Percentiles rank a stretch among this genome's conserved stretches.
These are phyloP conservation scores for Mus caroli DNA, from an alignment of 2,797 vertebrate species.

Conservation along the genomic window DNA sequence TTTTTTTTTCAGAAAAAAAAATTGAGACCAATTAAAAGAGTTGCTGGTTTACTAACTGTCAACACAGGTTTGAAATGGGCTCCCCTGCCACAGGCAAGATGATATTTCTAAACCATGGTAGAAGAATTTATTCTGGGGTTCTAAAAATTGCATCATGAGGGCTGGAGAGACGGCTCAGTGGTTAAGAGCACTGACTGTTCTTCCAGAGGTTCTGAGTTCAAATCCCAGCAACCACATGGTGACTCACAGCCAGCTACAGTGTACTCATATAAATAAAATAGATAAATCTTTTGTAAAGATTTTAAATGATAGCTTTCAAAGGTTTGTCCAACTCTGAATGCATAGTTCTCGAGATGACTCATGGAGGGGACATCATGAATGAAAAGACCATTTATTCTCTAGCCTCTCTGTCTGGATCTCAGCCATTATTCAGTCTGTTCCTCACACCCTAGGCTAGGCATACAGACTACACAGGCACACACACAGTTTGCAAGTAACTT, in stretches of 20 bases:
- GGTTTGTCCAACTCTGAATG: slow-evolving; percentile 57
- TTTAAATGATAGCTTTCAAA: slow-evolving; percentile 64
- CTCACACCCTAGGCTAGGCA: neutral
- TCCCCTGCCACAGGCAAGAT: slow-evolving; percentile 23
- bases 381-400: slow-evolving; percentile 39
- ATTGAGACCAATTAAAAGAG: slow-evolving; percentile 55
- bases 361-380: slow-evolving; percentile 29
- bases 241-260: neutral
- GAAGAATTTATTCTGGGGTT: slow-evolving; percentile 15
- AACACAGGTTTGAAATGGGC: slow-evolving; percentile 3
- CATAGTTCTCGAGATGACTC: slow-evolving; percentile 42
- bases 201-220: neutral
- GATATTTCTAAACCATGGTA: slow-evolving; percentile 17
- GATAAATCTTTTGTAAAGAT: neutral
- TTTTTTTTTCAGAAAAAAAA: slow-evolving; percentile 43
- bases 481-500: neutral
- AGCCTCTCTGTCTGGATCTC: slow-evolving; percentile 12
- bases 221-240: neutral
- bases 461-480: neutral
- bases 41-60: neutral
- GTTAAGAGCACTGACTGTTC: neutral
- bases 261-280: neutral
- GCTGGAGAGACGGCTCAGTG: neutral
- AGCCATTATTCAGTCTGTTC: slow-evolving; percentile 2
- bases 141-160: slow-evolving; percentile 52